phyloP scores from a whole-genome alignment of 2,797 vertebrate genomes.

The Pangasius mekongensis region DNA sequence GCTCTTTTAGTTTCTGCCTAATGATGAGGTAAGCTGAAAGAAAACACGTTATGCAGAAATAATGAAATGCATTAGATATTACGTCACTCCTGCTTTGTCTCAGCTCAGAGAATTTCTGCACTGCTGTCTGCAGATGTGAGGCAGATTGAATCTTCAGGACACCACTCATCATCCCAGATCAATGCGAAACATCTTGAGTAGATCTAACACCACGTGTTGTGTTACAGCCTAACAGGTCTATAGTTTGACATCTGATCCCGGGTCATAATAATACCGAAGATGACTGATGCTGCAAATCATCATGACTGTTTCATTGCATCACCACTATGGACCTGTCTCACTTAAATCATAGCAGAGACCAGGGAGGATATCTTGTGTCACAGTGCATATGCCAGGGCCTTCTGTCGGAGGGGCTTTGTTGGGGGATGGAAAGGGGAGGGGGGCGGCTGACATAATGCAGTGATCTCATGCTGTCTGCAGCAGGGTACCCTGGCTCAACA shows the following conservation, averaged over 20 bases:
- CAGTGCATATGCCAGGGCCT: slow-evolving; percentile 25
- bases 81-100: not conserved
- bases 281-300: not conserved
- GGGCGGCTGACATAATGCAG: slow-evolving; percentile 28
- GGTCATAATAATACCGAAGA: not conserved
- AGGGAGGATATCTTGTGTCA: slow-evolving; percentile 29
- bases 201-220: not conserved
- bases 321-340: not conserved
- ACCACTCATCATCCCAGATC: not conserved
- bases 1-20: slow-evolving; percentile 12
- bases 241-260: not conserved
- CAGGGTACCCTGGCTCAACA: not conserved
- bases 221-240: not conserved
- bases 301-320: slow-evolving; percentile 6
- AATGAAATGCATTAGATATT: not conserved
- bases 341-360: slow-evolving; percentile 22
- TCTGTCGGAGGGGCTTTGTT: slow-evolving; percentile 18
- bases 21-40: slow-evolving; percentile 13
- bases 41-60: not conserved
- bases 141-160: not conserved
- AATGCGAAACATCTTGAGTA: not conserved
- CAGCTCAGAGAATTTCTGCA: not conserved
- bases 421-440: not conserved
- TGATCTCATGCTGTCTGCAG: slow-evolving; percentile 23
- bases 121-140: not conserved